Base-by-base conservation (phyloP, 2,797 vertebrate species). In the Zalophus californianus region DNA sequence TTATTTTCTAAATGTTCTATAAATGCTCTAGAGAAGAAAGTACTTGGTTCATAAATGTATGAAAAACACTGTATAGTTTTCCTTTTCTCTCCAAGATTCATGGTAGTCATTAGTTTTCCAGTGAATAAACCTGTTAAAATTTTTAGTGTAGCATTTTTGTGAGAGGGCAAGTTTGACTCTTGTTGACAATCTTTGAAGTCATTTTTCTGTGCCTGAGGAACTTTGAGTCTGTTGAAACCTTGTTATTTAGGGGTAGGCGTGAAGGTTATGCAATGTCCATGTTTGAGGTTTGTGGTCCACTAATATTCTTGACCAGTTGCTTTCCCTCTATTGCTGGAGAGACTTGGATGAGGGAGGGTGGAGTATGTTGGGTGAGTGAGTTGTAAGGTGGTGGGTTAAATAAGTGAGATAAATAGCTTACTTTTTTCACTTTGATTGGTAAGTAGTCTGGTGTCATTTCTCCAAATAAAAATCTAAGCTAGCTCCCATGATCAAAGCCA, bases 1-100 rank as follows among this genome's bases (percentile, higher is more conserved):
- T 82, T 96, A 8, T 94, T 96, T 96, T 91, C 35, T n/a, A 92
- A 80, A 64, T 96, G 87, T 89, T 72, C 38, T 68, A 5, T 75
- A 80, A 18, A 75, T 66, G 54, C 27, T 75, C 56, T 18, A 25
- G 27, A 58, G n/a, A 80, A 79, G 48, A 93, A 84, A 75, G n/a
- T 86, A 83, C 50, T 38, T 66, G 60, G n/a, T 12, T 87, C 23
- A 70, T 88, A 50, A 60, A 68, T 52, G 8, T 84, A 35, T 97
- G 41, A 44, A 90, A 91, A 80, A 44, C 14, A 75, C 3, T 52
- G 18, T 75, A 56, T 84, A 41, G 11, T 83, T 89, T 96, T 91
- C n/a, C 3, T 82, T 85, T 90, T 58, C 16, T 95, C 21, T 82
- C 82, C 58, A 93, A 79, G 16, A 56, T 52, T 68, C 5, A 56